Percentiles rank a stretch among this genome's conserved stretches.
Evolutionary conservation across 2,888 invertebrate species (phyloP).

Genomic region (Rhimphoctona megacephalus): DNA sequence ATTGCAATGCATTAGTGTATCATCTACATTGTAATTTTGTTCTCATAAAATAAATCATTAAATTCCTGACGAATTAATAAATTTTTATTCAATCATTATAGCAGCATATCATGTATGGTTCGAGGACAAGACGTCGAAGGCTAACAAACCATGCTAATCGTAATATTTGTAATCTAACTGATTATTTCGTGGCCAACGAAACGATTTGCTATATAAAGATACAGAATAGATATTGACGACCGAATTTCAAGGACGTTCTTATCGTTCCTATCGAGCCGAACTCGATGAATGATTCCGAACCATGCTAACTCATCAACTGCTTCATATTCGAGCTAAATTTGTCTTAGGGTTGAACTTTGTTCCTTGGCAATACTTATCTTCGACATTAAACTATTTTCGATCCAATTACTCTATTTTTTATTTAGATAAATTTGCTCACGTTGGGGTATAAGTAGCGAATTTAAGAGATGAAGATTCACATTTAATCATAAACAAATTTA

Average conservation of each 20-base stretch:
- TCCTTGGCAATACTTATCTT: background rate
- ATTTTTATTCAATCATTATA: background rate
- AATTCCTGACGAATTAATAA: background rate
- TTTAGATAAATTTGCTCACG: background rate
- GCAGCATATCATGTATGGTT: background rate
- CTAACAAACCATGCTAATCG: background rate
- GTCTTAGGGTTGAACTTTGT: background rate
- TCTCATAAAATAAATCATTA: background rate
- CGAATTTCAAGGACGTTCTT: constrained; percentile 60
- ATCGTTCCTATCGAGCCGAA: constrained; percentile 46
- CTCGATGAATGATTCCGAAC: constrained; percentile 15
- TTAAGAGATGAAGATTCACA: background rate
- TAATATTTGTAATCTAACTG: constrained; percentile 41
- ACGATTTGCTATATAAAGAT: constrained; percentile 10
- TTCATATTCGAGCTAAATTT: constrained; percentile 21
- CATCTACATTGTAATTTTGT: background rate
- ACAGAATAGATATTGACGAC: constrained; percentile 50
- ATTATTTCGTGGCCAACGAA: constrained; percentile 23
- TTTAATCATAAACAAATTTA: background rate
- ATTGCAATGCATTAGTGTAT: background rate
- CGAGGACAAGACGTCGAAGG: constrained; percentile 29
- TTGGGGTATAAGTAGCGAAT: background rate
- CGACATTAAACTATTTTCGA: background rate
- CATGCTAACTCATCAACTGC: constrained; percentile 6
- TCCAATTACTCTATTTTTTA: background rate